Conservation (phyloP, 2,888 invertebrate genomes). For the Drosophila borealis region DNA sequence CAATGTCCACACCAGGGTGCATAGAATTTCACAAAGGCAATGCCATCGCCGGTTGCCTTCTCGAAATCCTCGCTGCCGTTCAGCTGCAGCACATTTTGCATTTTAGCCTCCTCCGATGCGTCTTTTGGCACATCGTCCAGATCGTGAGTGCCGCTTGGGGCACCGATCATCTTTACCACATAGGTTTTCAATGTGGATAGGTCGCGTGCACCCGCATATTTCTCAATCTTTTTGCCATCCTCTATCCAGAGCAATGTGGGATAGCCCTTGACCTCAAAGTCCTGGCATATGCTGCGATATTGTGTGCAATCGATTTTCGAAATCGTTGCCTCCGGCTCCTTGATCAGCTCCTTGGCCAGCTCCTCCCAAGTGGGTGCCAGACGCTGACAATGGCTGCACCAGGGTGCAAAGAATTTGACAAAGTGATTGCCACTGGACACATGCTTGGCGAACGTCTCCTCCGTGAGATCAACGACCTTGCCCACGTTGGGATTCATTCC, state of each 20-base stretch:
- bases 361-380: conserved; percentile 94
- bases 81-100: conserved; percentile 84
- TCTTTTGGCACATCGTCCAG: conserved; percentile 41
- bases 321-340: conserved; percentile 89
- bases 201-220: conserved; percentile 89
- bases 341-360: conserved; percentile 89
- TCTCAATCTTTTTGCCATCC: conserved; percentile 94
- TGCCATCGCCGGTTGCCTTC: conserved; percentile 89
- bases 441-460: conserved; percentile 90
- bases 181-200: conserved; percentile 90
- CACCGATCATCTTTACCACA: conserved; percentile 88
- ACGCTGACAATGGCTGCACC: conserved; percentile 95
- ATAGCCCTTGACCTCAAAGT: conserved; percentile 93
- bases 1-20: conserved; percentile 97
- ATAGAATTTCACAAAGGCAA: conserved; percentile 94
- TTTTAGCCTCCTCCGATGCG: conserved; percentile 52
- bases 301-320: conserved; percentile 95
- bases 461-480: conserved; percentile 89
- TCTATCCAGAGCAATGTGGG: conserved; percentile 95
- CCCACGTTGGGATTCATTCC: conserved; percentile 59
- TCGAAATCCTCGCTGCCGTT: conserved; percentile 90
- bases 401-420: conserved; percentile 96
- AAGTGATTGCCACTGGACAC: conserved; percentile 92
- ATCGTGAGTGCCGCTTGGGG: conserved; percentile 32
- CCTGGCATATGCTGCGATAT: conserved; percentile 90